Base-by-base conservation (phyloP, 2,113 vertebrate genomes). In the Myotis brandtii region DNA sequence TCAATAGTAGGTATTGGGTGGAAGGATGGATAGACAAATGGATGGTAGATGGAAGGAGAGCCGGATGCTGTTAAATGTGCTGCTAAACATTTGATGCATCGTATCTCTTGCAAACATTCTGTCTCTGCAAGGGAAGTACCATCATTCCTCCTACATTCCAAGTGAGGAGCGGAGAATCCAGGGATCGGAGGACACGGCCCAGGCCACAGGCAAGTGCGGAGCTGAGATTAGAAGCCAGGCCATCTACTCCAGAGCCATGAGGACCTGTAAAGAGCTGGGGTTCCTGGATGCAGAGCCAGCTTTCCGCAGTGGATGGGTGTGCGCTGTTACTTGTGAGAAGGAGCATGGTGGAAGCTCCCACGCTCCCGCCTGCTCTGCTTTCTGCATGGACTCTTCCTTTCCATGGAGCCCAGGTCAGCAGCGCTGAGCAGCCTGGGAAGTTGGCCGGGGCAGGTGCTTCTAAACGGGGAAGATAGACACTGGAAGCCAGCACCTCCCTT, bases 391-490 rank as follows among this genome's bases (percentile, higher is more conserved):
- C 18, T 83, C 83, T 80, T 25, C 17, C 32, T 40, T 70, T 77
- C 6, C 16, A 25, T 27, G 50, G 17, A 83, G 79, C 59, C 32
- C 70, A 52, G 76, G 46, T 40, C 11, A 82, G 73, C 30, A 73
- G 46, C 75, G 18, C 40, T 46, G 50, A 64, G 48, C 11, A 16
- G 37, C 89, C 30, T 20, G 14, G 34, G 90, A 86, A 67, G 34
- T 25, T 0, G 17, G 21, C 6, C 6, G 10, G 1, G 10, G 16
- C 14, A 13, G 6, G 1, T 3, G 20, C 5, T 20, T 10, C 64
- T 7, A 1, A 48, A 30, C 30, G 21, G 17, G 32, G 62, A 16
- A 23, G 73, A 11, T 11, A 23, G 82, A 66, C 54, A 1, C 20
- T 11, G 17, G 56, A 46, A 46, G 2, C 23, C 6, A 4, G 23